Evolutionary conservation across 2,113 vertebrate species (phyloP).

Genomic region (Catharus minimus): DNA sequence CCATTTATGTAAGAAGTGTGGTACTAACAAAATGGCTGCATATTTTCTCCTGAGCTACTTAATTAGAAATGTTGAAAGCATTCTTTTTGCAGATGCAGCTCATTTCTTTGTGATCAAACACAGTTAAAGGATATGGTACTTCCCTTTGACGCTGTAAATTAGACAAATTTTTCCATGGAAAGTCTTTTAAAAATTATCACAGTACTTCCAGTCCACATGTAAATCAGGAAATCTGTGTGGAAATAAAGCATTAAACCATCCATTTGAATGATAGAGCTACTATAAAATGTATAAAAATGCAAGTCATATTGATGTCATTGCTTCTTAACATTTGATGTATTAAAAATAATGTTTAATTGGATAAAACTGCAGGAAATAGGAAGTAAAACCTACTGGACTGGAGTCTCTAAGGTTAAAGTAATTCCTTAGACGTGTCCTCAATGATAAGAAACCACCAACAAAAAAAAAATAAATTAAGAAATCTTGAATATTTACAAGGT

Average conservation of each 20-base stretch:
- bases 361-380: neutral
- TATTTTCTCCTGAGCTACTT: neutral
- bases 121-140: neutral
- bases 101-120: neutral
- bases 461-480: neutral
- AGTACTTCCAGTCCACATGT: neutral
- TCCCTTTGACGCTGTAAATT: neutral
- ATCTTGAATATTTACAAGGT: neutral
- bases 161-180: neutral
- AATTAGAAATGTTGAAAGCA: neutral
- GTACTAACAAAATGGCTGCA: neutral
- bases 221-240: neutral
- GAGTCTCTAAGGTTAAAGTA: neutral
- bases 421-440: neutral
- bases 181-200: neutral
- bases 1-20: neutral
- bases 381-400: neutral
- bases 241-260: neutral
- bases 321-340: neutral
- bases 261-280: neutral
- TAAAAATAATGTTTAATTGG: neutral
- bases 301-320: neutral
- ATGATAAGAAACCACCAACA: neutral
- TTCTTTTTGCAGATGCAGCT: neutral
- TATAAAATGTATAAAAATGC: neutral